Base-by-base conservation (phyloP, 2,113 vertebrate species). In the Gnathonemus echidnorhynchus region DNA sequence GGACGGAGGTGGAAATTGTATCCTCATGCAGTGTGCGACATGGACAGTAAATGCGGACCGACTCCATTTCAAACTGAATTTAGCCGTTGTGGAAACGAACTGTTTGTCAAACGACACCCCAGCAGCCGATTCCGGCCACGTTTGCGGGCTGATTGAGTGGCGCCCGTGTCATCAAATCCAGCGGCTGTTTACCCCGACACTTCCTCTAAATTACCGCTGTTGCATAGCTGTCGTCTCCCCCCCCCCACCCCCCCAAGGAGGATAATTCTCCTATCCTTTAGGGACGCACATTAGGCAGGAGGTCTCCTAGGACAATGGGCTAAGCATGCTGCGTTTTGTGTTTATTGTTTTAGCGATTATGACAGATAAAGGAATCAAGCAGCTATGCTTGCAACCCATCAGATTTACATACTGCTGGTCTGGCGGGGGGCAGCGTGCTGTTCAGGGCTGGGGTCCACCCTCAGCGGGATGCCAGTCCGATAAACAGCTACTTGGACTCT, bases 31-130 rank as follows among this genome's bases (percentile, higher is more conserved):
- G 50, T 15, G 24, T 15, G 49, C 24, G 86, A 87, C 49, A 19
- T 35, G 1, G 49, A 50, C 86, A 39, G 53, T 87, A 31, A 35
- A 53, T 35, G 50, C 2, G 3, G 8, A 53, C 6, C 11, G 2
- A 87, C 49, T 87, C 50, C 50, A 35, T 42, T 56, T 87, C 86
- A 56, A 87, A 87, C 39, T 53, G 86, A 87, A 87, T 87, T 87
- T 87, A 50, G n/a, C n/a, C 24, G 1, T 87, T 3, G 86, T 87
- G 50, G 27, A 56, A 87, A 87, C 7, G 31, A 31, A 39, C 50
- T 35, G 86, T 56, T 70, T 70, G 58, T 89, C 88, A 48, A 9
- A 77, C 24, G 39, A 50, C 80, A 11, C 27, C 62, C 88, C n/a
- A 19, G 27, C 58, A 31, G 3, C 88, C n/a, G 49, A 70, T 88